Conservation (phyloP, 2,113 vertebrate species). For the Vulpes ferrilata region DNA sequence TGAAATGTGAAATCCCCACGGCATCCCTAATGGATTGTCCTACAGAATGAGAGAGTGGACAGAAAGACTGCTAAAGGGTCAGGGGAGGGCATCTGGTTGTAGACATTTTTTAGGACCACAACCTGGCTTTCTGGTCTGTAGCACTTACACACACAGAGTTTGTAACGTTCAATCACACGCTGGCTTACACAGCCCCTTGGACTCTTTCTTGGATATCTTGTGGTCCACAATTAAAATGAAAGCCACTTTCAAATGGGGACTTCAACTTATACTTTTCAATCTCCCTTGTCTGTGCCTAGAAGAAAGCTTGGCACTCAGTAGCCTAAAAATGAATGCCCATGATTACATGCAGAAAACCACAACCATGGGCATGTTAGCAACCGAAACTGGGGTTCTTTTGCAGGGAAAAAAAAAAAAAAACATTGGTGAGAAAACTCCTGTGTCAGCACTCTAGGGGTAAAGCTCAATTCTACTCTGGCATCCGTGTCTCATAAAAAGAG, state of each 20-base stretch:
- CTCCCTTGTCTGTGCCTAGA: conserved; percentile 30
- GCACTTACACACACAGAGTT: neutral
- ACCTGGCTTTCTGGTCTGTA: neutral
- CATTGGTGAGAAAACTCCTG: neutral
- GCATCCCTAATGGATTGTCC: too few species aligned
- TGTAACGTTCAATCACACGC: neutral
- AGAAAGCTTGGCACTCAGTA: neutral
- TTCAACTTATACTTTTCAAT: conserved; percentile 17
- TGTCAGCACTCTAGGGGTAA: neutral
- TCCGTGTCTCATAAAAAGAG: neutral
- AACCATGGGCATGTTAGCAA: neutral
- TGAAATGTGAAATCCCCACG: neutral
- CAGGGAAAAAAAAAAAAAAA: neutral
- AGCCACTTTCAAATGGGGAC: neutral
- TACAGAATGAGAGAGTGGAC: neutral
- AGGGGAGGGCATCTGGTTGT: neutral
- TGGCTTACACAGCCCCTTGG: neutral
- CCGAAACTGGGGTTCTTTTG: neutral
- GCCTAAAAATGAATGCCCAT: neutral
- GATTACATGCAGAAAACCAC: neutral
- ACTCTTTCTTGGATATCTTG: neutral
- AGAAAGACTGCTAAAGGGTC: neutral
- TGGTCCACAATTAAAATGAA: neutral
- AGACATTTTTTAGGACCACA: neutral
- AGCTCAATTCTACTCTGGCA: neutral